These are phyloP conservation scores for Dicentrarchus labrax DNA, from an alignment of 2,113 vertebrate genomes.

Conservation along the genomic window DNA sequence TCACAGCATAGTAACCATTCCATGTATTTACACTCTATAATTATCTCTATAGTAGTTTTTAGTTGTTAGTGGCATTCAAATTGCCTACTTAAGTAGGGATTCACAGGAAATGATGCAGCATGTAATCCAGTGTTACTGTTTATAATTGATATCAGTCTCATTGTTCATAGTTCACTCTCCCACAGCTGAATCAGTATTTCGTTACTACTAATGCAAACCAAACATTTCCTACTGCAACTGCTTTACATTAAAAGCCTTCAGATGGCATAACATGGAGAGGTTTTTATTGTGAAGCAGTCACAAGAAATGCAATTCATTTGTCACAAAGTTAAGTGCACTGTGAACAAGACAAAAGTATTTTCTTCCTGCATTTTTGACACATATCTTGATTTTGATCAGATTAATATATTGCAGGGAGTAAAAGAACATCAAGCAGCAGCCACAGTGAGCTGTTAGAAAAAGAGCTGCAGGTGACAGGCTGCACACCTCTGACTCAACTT, in stretches of 20 bases:
- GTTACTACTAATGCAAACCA: not conserved
- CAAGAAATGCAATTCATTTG: not conserved
- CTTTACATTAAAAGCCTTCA: not conserved
- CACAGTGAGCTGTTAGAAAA: not conserved
- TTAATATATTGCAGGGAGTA: not conserved
- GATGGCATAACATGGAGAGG: rapidly evolving
- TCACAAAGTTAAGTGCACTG: not conserved
- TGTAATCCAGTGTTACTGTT: not conserved
- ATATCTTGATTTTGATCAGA: no score
- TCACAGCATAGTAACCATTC: not conserved
- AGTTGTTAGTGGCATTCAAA: not conserved
- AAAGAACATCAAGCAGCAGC: not conserved
- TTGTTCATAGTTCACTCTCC: not conserved
- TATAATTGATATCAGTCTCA: not conserved
- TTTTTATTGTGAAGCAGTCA: not conserved
- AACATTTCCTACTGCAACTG: not conserved
- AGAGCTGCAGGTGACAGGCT: not conserved
- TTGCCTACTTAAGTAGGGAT: not conserved
- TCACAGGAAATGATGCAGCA: not conserved
- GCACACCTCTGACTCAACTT: not conserved
- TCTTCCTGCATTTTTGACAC: not conserved
- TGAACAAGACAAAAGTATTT: not conserved
- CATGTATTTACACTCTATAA: not conserved
- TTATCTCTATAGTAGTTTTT: not conserved
- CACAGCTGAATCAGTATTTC: not conserved